A percentile compares a stretch with the other conserved stretches of the same genome.
phyloP scores from a whole-genome alignment of 1,140 invertebrate species.

The Mactra quadrangularis region DNA sequence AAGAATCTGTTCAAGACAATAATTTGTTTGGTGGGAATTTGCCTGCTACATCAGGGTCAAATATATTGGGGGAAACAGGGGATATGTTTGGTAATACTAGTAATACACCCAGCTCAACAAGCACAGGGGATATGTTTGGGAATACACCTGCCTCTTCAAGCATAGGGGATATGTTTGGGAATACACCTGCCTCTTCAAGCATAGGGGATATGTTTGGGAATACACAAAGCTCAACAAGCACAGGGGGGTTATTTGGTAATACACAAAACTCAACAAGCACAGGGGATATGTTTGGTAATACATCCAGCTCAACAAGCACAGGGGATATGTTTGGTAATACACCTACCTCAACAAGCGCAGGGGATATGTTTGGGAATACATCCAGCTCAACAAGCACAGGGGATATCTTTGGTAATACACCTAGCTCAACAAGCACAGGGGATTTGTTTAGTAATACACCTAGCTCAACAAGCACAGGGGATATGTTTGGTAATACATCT shows the following conservation, averaged over 20 bases:
- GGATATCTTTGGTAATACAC: not conserved
- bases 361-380: not conserved
- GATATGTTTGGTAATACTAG: not conserved
- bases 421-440: not conserved
- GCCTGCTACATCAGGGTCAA: no score
- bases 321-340: not conserved
- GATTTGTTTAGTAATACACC: not conserved
- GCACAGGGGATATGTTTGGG: slow-evolving; percentile 16
- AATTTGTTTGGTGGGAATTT: no score
- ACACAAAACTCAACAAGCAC: not conserved
- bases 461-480: not conserved
- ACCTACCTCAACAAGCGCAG: not conserved
- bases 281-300: slow-evolving; percentile 4
- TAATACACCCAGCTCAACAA: not conserved
- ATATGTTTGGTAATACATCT: not conserved
- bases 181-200: not conserved
- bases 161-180: slow-evolving; percentile 7
- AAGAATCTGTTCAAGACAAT: no score
- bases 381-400: not conserved
- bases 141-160: not conserved
- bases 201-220: slow-evolving; percentile 8
- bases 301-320: not conserved
- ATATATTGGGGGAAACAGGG: not conserved
- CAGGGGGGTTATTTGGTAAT: not conserved
- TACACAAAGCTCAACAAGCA: not conserved